Percentiles rank a stretch among this genome's conserved stretches.
phyloP scores from a whole-genome alignment of 1,140 invertebrate genomes.

The Chrysoperla carnea region DNA sequence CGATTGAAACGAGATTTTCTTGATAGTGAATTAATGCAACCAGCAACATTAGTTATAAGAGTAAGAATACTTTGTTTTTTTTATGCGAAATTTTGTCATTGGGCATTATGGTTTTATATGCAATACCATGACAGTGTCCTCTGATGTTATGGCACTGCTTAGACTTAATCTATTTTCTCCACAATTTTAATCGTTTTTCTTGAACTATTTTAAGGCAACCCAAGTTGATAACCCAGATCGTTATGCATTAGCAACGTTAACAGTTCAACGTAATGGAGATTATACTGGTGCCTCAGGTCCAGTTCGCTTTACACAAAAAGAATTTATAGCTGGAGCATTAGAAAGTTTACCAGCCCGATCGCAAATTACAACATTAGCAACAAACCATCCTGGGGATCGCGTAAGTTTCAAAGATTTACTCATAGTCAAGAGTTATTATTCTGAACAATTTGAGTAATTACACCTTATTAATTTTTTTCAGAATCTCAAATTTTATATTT shows the following conservation, averaged over 20 bases:
- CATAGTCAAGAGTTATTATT: background rate
- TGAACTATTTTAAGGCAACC: conserved; percentile 44
- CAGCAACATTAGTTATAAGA: conserved; percentile 55
- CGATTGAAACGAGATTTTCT: conserved; percentile 36
- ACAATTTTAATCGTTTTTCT: background rate
- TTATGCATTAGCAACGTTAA: conserved; percentile 66
- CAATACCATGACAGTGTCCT: no score
- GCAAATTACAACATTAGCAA: conserved; percentile 40
- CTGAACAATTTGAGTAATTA: background rate
- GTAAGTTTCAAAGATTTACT: conserved; percentile 24
- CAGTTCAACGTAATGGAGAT: conserved; percentile 29
- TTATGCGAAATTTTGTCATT: no score
- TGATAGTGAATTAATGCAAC: conserved; percentile 39
- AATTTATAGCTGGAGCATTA: conserved; percentile 49
- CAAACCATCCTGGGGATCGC: conserved; percentile 36
- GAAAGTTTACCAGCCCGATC: conserved; percentile 59
- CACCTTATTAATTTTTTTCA: conserved; percentile 12
- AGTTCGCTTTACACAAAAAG: conserved; percentile 48
- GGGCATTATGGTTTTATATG: no score
- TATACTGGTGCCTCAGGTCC: conserved; percentile 21
- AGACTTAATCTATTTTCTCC: background rate
- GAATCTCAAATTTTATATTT: conserved; percentile 41
- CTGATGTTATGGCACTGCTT: no score
- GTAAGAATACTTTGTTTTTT: conserved; percentile 12
- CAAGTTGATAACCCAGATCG: conserved; percentile 78